phyloP scores from a whole-genome alignment of 2,113 vertebrate genomes.

The Rhabdomys dilectus region DNA sequence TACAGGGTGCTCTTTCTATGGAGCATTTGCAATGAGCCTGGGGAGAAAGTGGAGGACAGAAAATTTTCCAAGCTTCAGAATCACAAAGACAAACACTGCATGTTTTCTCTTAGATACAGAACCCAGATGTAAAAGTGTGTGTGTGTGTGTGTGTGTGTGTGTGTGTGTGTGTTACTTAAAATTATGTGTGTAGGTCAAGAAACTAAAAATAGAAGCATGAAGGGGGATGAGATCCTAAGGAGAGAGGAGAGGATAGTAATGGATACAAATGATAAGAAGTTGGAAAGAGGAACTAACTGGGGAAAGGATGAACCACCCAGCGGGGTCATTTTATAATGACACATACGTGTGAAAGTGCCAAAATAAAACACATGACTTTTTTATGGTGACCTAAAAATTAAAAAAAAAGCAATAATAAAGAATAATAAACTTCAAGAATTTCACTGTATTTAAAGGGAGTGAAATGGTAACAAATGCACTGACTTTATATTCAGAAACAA shows the following conservation, averaged over 20 bases:
- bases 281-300: background rate
- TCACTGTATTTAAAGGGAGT: background rate
- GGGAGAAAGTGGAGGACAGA: background rate
- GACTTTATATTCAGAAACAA: conserved; percentile 63
- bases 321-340: background rate
- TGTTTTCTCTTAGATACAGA: background rate
- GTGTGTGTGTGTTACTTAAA: no score
- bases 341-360: background rate
- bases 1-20: background rate
- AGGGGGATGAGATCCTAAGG: background rate
- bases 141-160: background rate
- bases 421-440: conserved; percentile 11
- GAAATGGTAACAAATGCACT: conserved; percentile 6
- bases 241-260: background rate
- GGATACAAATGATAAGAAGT: background rate
- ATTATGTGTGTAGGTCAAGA: background rate
- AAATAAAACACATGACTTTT: background rate
- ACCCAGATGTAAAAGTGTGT: background rate
- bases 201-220: background rate
- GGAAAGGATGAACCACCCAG: background rate
- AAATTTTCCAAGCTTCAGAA: background rate
- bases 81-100: background rate
- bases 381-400: background rate
- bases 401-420: background rate
- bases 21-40: background rate